These are phyloP conservation scores for Anolis apletophallus DNA, from an alignment of 2,797 vertebrate genomes.

Conservation along the genomic window DNA sequence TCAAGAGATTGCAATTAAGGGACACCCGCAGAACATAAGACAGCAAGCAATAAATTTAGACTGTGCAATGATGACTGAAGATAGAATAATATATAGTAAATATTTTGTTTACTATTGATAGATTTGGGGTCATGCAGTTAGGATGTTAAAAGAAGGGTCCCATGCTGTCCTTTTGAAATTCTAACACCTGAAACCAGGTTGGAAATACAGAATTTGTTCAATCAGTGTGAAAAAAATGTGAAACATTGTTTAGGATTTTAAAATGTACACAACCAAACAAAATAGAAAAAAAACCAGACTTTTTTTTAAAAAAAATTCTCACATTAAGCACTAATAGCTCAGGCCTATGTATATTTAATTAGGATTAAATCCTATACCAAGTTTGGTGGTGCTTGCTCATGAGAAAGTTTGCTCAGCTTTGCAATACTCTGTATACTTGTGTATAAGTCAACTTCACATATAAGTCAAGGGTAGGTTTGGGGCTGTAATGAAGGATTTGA, in stretches of 20 bases:
- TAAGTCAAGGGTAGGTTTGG: too few species aligned
- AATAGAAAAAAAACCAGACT: too few species aligned
- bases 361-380: not conserved
- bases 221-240: not conserved
- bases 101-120: conserved; percentile 4
- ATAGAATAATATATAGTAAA: conserved; percentile 4
- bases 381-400: too few species aligned
- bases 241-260: not conserved
- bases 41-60: not conserved
- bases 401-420: not conserved
- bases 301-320: too few species aligned
- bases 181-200: not conserved
- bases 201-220: not conserved
- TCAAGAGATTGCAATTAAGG: conserved; percentile 26
- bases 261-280: not conserved
- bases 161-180: conserved; percentile 1
- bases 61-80: conserved; percentile 6
- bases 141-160: not conserved
- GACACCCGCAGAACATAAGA: conserved; percentile 9
- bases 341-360: not conserved
- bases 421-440: not conserved
- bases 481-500: too few species aligned
- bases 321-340: not conserved
- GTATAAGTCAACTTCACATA: too few species aligned
- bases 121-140: conserved; percentile 19